Base-by-base conservation (phyloP, 2,797 vertebrate genomes). In the Pangasius krempfi region DNA sequence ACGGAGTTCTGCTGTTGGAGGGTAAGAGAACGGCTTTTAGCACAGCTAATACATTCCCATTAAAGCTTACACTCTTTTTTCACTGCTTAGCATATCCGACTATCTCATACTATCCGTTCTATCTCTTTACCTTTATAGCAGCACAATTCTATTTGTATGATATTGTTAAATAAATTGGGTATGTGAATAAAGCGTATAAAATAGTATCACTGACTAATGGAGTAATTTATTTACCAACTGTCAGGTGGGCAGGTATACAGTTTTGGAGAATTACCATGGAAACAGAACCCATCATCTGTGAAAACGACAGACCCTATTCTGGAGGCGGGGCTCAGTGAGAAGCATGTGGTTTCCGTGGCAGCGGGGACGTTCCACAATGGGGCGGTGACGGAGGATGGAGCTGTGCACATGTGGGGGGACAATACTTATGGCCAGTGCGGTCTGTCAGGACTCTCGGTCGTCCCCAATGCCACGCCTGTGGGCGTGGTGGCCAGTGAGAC, bases 401-500 rank as follows among this genome's bases (percentile, higher is more conserved):
- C 94, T 0, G 96, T 97, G 18, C 98, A 97, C 94, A 99, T 99
- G 98, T 99, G 98, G 98, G 98, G 98, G 22, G 96, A 97, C 92
- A 99, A 99, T 84, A 90, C 94, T 3, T 94, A 96, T 0, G 98
- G 98, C 22, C 98, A 99, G 89, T 99, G 98, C 18, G 98, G 98
- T 1, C 92, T 97, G 72, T 93, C 95, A 0, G 95, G 95, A 58
- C 96, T 97, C 89, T 93, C 79, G 0, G 92, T 90, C 0, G 96
- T 99, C 62, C 96, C 97, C 18, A 97, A 98, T 87, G 98, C 98
- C 0, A 97, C 95, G 0, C 96, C 97, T 0, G 92, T 99, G 89
- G 97, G 94, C 5, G 95, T 99, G 88, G 91, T 96, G 82, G 97
- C 98, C 90, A 93, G 95, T 0, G 96, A 97, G 81, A 89, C 91